Conservation (phyloP, 2,113 vertebrate genomes). For the Rhinolophus sinicus region DNA sequence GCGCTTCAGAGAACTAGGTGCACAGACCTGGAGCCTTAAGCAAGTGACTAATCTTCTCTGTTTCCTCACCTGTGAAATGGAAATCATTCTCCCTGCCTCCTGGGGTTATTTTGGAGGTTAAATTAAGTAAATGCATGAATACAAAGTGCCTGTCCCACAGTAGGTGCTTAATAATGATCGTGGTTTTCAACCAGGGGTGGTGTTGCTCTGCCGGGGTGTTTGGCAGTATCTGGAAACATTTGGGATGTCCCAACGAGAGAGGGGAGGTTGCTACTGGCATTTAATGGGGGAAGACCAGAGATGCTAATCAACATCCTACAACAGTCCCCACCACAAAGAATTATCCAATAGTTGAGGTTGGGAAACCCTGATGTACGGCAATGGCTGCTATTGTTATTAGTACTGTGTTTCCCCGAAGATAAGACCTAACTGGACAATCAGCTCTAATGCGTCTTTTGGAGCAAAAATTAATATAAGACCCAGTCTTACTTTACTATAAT, state of each 20-base stretch:
- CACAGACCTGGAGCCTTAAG: background rate
- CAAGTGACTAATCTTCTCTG: background rate
- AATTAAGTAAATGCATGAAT: background rate
- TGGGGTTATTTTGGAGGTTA: background rate
- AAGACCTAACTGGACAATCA: too few species aligned
- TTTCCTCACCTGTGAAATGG: background rate
- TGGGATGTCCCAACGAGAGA: background rate
- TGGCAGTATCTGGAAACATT: background rate
- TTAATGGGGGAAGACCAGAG: background rate
- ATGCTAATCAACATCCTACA: too few species aligned
- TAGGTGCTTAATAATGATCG: background rate
- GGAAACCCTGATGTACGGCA: background rate
- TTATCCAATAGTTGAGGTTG: background rate
- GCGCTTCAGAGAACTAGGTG: rapidly evolving
- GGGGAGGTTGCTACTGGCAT: background rate
- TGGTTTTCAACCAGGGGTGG: background rate
- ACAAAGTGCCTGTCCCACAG: background rate
- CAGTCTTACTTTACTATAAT: too few species aligned
- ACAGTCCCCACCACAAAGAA: background rate
- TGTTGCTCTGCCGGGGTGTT: background rate
- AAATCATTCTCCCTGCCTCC: background rate
- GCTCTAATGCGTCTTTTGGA: too few species aligned
- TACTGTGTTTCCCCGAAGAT: too few species aligned
- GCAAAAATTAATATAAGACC: too few species aligned
- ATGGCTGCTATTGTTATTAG: rapidly evolving